These are phyloP conservation scores for Cygnus atratus DNA, from an alignment of 2,113 vertebrate species.

Conservation along the genomic window DNA sequence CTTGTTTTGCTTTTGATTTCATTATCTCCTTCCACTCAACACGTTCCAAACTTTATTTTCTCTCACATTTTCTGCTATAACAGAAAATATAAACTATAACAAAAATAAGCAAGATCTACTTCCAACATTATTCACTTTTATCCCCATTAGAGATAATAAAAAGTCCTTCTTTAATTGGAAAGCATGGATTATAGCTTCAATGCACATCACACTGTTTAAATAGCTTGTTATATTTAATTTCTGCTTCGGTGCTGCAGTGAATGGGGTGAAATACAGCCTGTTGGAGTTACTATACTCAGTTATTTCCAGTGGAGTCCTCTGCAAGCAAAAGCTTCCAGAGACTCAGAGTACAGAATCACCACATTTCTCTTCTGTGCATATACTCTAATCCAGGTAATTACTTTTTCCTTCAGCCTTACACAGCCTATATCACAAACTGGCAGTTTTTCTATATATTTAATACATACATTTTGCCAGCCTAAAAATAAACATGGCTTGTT, in stretches of 20 bases:
- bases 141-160: background rate
- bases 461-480: background rate
- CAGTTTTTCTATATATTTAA: background rate
- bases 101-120: background rate
- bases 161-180: background rate
- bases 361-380: background rate
- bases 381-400: background rate
- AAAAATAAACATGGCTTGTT: background rate
- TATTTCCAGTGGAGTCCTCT: background rate
- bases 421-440: background rate
- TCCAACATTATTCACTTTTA: background rate
- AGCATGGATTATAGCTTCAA: background rate
- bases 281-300: background rate
- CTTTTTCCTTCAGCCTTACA: background rate
- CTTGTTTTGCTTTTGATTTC: background rate
- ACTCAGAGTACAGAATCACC: background rate
- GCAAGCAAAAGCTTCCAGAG: background rate
- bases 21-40: background rate
- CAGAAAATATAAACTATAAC: background rate
- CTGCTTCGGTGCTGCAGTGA: background rate
- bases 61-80: background rate
- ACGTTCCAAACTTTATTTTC: background rate
- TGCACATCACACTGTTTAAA: background rate
- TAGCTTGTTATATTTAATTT: background rate
- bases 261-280: background rate